Base-by-base conservation (phyloP, 2,888 invertebrate species). In the Fissipunctia ypsillon region DNA sequence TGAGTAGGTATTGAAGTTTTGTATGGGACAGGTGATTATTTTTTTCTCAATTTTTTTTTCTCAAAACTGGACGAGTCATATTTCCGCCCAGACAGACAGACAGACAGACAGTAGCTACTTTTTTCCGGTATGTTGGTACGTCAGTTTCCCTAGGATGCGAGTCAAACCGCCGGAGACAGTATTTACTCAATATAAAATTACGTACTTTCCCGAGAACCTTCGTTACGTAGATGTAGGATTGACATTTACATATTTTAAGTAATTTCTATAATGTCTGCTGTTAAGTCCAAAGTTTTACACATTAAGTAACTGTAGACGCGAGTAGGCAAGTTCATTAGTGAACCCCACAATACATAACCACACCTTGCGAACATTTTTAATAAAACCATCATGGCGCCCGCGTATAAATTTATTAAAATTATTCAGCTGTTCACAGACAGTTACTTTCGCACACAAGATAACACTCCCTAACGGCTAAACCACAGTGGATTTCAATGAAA, bases 361-460 rank as follows among this genome's bases (percentile, higher is more conserved):
- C 31, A 66, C 61, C 41, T 31, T 52, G 43, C 54, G 43, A 65
- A 57, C 54, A 31, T 67, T 78, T 81, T 80, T 78, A 80, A 73
- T 80, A 83, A 83, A 83, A 57, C 73, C 73, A 16, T 45, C 45
- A 69, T 54, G 52, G 78, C 57, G 41, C 66, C 31, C 12, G 28
- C 38, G 57, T 50, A 59, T 67, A 73, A 63, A 83, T 78, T 78
- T 57, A 78, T 72, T 78, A 66, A 82, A 54, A 68, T 56, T 64
- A 45, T 77, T 50, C 38, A n/a, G n/a, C n/a, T n/a, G n/a, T n/a
- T n/a, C n/a, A n/a, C n/a, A n/a, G n/a, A n/a, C n/a, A n/a, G n/a
- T n/a, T n/a, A n/a, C n/a, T n/a, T n/a, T n/a, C n/a, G n/a, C n/a
- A n/a, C n/a, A n/a, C n/a, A n/a, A n/a, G n/a, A n/a, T n/a, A n/a